A percentile compares a stretch with the other conserved stretches of the same genome.
Evolutionary conservation across 2,797 vertebrate species (phyloP).

Genomic region (Myripristis jacobus): DNA sequence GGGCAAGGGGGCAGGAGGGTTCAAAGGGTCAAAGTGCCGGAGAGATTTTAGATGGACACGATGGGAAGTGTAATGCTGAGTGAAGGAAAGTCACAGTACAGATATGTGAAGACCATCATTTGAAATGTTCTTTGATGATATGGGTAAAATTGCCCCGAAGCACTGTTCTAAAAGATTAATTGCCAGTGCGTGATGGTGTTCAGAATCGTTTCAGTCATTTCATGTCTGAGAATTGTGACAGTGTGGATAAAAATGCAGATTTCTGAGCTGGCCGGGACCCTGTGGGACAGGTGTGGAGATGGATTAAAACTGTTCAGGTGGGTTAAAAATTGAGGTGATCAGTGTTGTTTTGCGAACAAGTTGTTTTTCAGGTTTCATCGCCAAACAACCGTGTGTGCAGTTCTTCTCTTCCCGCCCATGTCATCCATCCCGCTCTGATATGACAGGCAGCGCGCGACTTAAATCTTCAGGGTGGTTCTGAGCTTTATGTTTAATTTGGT

Average conservation of each 20-base stretch:
- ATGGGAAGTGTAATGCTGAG: no score
- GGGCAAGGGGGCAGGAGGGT: not conserved
- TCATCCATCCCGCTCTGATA: not conserved
- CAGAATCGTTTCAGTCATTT: not conserved
- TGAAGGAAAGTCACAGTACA: no score
- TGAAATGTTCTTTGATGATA: no score
- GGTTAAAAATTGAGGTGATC: no score
- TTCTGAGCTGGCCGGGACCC: not conserved
- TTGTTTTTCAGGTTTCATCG: not conserved
- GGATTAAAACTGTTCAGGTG: no score
- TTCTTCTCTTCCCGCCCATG: not conserved
- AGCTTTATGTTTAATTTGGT: slow-evolving; percentile 23
- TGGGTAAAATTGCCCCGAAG: not conserved
- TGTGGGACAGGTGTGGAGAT: not conserved
- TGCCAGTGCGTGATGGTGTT: no score
- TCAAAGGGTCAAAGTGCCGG: not conserved
- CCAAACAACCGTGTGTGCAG: not conserved
- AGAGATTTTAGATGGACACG: not conserved
- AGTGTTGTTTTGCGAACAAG: not conserved
- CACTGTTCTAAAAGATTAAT: not conserved
- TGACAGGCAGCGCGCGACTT: not conserved
- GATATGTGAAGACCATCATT: no score
- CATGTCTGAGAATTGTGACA: not conserved
- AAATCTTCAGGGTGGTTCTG: not conserved
- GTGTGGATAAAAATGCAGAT: not conserved